Evolutionary conservation across 2,113 vertebrate species (phyloP), one percentile per base, ranked within the genome.

Genomic region (Neolamprologus modestus): DNA sequence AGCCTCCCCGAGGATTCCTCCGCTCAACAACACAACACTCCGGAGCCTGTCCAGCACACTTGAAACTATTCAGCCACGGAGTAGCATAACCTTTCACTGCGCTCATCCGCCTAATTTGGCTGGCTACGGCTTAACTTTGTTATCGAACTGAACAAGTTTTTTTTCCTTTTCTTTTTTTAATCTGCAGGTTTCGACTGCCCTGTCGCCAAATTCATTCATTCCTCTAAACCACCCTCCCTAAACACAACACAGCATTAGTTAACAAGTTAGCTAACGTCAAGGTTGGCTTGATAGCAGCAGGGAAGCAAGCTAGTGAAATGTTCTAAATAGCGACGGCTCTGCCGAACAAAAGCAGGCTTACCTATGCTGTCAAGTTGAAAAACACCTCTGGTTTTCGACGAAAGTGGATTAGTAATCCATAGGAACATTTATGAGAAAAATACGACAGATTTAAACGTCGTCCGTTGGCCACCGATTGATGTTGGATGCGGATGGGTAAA

Each of bases 361-460:
- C 96, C 95, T 84, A 89, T 82, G 91, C 92, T 92, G 93, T 93
- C 94, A 94, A 95, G 92, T 94, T 95, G 92, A 94, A 87, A 94
- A 95, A 93, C 71, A 83, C 79, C 82, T 84, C 71, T 87, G 86
- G 40, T 93, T 84, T 94, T 94, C 91, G 94, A 94, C 86, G 91
- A 90, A 93, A 91, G 83, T 76, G 93, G 83, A 90, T 92, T 82
- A 93, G 89, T 96, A 96, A 96, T 97, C 96, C 97, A 96, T 96
- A 90, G 92, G 91, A 89, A 85, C 94, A 95, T 94, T 93, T 92
- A 95, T 88, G 88, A 89, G 52, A 83, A 45, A 37, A 50, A 31
- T 83, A 90, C 21, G 90, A 68, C 86, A n/a, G 90, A 82, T 88
- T 94, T 88, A 79, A 91, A 85, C 89, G 93, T 95, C 92, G 94